phyloP scores from a whole-genome alignment of 2,888 invertebrate genomes.

The Tanypteryx hageni region DNA sequence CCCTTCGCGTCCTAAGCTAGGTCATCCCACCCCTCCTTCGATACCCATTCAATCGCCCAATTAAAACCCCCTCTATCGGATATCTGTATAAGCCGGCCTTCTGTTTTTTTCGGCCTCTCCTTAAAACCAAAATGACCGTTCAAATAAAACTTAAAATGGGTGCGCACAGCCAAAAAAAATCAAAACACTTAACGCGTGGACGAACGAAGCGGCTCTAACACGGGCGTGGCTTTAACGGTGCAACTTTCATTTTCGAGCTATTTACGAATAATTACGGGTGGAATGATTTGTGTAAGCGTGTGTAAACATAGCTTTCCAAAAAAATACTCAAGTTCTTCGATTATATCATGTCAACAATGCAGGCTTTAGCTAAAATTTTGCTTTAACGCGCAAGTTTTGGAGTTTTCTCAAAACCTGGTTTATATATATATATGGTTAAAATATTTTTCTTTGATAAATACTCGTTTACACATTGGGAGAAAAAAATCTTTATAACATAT shows the following conservation, averaged over 20 bases:
- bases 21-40: neutral
- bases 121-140: neutral
- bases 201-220: neutral
- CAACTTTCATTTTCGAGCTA: neutral
- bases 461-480: neutral
- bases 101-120: slow-evolving; percentile 29
- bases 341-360: too few relatives aligned
- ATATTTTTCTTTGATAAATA: neutral
- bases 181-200: neutral
- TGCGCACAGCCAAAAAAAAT: neutral
- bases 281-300: too few relatives aligned
- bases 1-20: slow-evolving; percentile 71
- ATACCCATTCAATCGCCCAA: slow-evolving; percentile 35
- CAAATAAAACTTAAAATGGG: slow-evolving; percentile 8
- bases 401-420: too few relatives aligned
- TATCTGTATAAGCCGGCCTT: neutral
- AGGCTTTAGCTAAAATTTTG: too few relatives aligned
- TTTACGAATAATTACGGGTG: too few relatives aligned
- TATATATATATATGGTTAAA: too few relatives aligned
- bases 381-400: too few relatives aligned
- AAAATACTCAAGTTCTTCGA: too few relatives aligned
- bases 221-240: neutral
- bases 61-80: neutral
- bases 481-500: neutral
- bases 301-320: too few relatives aligned